A percentile compares a stretch with the other conserved stretches of the same genome.
These are phyloP conservation scores for Philaenus spumarius DNA, from an alignment of 1,140 invertebrate genomes.

Conservation along the genomic window DNA sequence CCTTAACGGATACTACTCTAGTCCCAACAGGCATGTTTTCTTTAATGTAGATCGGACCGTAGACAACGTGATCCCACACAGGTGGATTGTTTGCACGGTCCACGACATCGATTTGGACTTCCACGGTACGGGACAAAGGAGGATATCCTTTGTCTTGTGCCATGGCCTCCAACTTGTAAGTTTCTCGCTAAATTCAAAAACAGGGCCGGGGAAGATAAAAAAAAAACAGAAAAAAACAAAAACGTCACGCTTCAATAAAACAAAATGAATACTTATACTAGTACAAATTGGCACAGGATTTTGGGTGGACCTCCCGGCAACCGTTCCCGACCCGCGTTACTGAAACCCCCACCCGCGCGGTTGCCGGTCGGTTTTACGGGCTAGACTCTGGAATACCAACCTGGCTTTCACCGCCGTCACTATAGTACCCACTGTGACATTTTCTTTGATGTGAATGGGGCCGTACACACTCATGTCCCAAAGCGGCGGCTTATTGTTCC, in stretches of 20 bases:
- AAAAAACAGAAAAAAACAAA: constrained; percentile 47
- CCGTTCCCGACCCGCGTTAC: too few species aligned
- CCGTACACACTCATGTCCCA: constrained; percentile 91
- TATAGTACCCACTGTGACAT: constrained; percentile 95
- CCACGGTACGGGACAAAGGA: constrained; percentile 86
- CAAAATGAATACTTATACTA: constrained; percentile 10
- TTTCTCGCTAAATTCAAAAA: constrained; percentile 69
- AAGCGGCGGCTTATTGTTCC: constrained; percentile 94
- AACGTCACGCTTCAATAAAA: constrained; percentile 46
- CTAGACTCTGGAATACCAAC: constrained; percentile 67
- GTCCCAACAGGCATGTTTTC: constrained; percentile 94
- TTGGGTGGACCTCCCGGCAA: background rate
- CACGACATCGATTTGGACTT: constrained; percentile 96
- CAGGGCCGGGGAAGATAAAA: constrained; percentile 34
- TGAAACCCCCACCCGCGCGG: background rate
- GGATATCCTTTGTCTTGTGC: constrained; percentile 94
- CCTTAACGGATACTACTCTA: constrained; percentile 95
- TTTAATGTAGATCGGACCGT: constrained; percentile 94
- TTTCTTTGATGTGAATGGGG: constrained; percentile 94
- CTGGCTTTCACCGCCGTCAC: constrained; percentile 95
- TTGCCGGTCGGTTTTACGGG: constrained; percentile 29
- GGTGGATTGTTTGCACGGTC: constrained; percentile 95
- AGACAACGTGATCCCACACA: constrained; percentile 91
- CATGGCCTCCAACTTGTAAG: constrained; percentile 94
- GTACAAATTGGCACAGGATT: background rate